Base-by-base conservation (phyloP, 2,113 vertebrate species). In the Ia io region DNA sequence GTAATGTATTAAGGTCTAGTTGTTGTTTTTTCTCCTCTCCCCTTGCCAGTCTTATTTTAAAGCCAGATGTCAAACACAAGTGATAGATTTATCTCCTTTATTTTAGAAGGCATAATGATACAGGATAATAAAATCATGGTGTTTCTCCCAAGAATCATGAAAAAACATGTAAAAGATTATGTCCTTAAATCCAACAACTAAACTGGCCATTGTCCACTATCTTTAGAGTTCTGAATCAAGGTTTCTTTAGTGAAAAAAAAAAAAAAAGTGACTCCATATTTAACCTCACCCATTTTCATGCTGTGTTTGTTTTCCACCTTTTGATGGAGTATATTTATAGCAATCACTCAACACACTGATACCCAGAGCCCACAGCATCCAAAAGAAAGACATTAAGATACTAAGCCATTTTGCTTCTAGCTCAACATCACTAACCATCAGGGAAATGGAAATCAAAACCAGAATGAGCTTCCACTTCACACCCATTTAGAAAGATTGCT, bases 361-460 rank as follows among this genome's bases (percentile, higher is more conserved):
- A 86, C 11, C 49, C 32, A 90, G 71, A 91, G 47, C 35, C 23
- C 18, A 94, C 5, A 80, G 80, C 5, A 73, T 71, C 42, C 86
- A 77, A 63, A 96, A 95, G 25, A 74, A 88, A 95, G 37, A 84
- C 3, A 53, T 59, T 86, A 51, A 88, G 47, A 89, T 71, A 59
- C 42, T 59, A 37, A 80, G 40, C 28, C n/a, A 9, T 44, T 95
- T 28, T 92, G 59, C 51, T 92, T 93, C 51, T 25, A 89, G 32
- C 44, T 73, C 59, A 73, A 76, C 16, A 59, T 65, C 42, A 91
- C 11, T 49, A 82, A 67, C 77, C 20, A 82, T 23, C 80, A 73
- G 20, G n/a, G 16, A 89, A 94, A 93, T 65, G 23, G 11, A 91
- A 76, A 95, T 92, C 80, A 93, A 95, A 96, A 71, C 37, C 65